Percentiles rank a stretch among this genome's conserved stretches.
phyloP scores from a whole-genome alignment of 2,113 vertebrate species.

The Mormoops blainvillei region DNA sequence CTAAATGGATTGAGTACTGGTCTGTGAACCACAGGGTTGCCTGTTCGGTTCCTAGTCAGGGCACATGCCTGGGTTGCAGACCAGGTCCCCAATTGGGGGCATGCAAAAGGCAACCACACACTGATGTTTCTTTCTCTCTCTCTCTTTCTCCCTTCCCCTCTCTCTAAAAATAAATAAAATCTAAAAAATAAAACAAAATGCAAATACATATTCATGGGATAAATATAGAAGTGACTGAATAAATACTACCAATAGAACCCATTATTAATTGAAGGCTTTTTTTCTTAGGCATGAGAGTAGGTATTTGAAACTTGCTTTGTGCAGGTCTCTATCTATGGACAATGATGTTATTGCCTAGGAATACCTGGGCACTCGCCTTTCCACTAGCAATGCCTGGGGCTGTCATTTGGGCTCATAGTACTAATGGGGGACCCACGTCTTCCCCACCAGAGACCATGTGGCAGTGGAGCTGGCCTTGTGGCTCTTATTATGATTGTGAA shows the following conservation, averaged over 20 bases:
- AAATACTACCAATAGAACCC: background rate
- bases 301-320: background rate
- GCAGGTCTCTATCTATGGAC: background rate
- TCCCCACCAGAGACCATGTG: background rate
- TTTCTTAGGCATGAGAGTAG: background rate
- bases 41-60: too few relatives aligned
- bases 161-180: too few relatives aligned
- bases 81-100: too few relatives aligned
- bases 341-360: background rate
- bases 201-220: background rate
- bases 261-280: background rate
- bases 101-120: too few relatives aligned
- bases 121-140: too few relatives aligned
- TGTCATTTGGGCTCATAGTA: background rate
- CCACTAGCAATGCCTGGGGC: background rate
- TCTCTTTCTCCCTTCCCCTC: too few relatives aligned
- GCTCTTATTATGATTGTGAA: background rate
- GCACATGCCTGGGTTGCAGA: too few relatives aligned
- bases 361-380: background rate
- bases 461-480: background rate
- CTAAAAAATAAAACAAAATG: background rate
- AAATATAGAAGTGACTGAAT: background rate
- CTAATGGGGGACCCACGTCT: background rate
- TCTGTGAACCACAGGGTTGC: too few relatives aligned
- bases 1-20: too few relatives aligned